These are phyloP conservation scores for Nerophis lumbriciformis DNA, from an alignment of 2,113 vertebrate species.

Conservation along the genomic window DNA sequence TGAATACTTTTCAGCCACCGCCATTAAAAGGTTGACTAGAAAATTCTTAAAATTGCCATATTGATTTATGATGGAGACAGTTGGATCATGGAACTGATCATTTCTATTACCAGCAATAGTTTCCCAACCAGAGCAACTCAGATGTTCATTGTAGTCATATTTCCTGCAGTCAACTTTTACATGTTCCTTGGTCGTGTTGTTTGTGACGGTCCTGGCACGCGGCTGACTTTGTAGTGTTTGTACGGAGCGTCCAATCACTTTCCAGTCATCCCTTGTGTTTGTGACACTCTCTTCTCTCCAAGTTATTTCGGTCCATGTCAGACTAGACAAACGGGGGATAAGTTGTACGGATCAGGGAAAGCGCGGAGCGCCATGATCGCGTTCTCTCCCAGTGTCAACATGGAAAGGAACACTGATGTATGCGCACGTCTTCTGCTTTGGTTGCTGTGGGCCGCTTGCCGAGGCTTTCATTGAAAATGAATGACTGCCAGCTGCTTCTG, in stretches of 20 bases:
- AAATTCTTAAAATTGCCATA: no score
- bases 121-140: no score
- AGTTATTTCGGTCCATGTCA: conserved; percentile 2
- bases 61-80: no score
- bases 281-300: neutral
- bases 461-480: conserved; percentile 12
- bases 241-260: neutral
- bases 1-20: no score
- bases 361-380: neutral
- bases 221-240: neutral
- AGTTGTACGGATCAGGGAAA: conserved; percentile 6
- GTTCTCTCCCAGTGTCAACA: conserved; percentile 5
- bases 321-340: neutral
- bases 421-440: conserved; percentile 2
- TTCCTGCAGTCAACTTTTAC: no score
- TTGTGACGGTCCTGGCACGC: no score
- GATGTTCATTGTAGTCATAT: no score
- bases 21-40: no score
- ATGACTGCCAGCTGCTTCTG: conserved; percentile 12
- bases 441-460: conserved; percentile 1
- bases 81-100: no score
- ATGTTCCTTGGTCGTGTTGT: no score
- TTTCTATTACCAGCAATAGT: no score
- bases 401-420: conserved; percentile 2
- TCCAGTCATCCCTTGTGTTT: neutral